A percentile compares a stretch with the other conserved stretches of the same genome.
These are phyloP conservation scores for Isurus oxyrinchus DNA, from an alignment of 2,113 vertebrate genomes.

Conservation along the genomic window DNA sequence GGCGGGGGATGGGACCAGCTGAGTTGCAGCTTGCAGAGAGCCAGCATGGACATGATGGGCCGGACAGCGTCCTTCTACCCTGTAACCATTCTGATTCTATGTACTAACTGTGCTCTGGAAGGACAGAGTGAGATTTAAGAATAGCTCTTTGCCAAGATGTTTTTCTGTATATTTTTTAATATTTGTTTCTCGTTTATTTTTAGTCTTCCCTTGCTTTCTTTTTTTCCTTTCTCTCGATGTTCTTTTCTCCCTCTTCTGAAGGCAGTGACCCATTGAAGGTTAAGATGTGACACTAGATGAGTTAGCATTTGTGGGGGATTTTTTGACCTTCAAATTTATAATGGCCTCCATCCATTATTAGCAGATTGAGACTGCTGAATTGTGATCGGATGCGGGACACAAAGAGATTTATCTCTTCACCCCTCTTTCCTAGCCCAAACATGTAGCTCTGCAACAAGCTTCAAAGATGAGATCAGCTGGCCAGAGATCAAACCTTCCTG, in stretches of 20 bases:
- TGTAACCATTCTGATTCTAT: no score
- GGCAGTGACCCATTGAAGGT: neutral
- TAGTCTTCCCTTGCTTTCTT: neutral
- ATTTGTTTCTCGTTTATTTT: neutral
- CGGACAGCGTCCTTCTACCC: no score
- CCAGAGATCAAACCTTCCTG: neutral
- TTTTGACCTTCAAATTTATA: neutral
- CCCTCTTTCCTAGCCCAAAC: neutral
- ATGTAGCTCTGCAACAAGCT: neutral
- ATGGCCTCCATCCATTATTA: neutral
- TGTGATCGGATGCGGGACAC: neutral
- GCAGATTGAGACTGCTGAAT: neutral
- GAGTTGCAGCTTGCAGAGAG: no score
- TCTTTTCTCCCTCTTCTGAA: neutral
- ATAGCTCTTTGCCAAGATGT: neutral
- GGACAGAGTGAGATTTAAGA: neutral
- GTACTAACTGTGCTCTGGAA: neutral
- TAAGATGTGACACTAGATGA: no score
- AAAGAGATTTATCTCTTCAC: neutral
- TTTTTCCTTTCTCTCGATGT: neutral
- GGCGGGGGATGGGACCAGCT: no score
- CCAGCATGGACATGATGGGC: no score
- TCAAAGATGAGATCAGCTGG: neutral
- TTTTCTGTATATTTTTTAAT: neutral
- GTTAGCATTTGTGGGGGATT: neutral